Evolutionary conservation across 2,797 vertebrate species (phyloP), one percentile per base, ranked within the genome.

Genomic region (Acrossocheilus fasciatus): DNA sequence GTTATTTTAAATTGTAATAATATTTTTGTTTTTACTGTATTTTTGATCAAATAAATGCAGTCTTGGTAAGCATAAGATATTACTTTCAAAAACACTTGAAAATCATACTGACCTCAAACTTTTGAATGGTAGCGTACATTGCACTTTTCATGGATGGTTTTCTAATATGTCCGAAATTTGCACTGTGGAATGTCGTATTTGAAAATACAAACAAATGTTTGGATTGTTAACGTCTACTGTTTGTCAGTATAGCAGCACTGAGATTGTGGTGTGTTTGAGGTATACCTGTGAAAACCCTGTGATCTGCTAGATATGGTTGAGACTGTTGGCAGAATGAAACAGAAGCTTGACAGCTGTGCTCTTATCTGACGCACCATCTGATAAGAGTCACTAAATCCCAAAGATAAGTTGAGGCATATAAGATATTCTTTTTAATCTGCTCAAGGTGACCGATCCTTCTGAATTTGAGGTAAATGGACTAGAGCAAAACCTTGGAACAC

Each of bases 401-500:
- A 87, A 72, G 76, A 69, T 41, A 62, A 75, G 5, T 18, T 39
- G 57, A 82, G 70, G 68, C 23, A 34, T 39, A 11, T 5, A 47
- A 26, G 9, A 43, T 12, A 5, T 47, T 47, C 78, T 34, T 82
- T 72, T 73, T 12, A 81, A 82, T n/a, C 66, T 54, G 64, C 80
- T 75, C 2, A 78, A 80, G 23, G 76, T 36, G 26, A 82, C 43
- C 26, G 23, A 50, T 82, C 72, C 66, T 89, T 83, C 69, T 41
- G 9, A 85, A 86, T 86, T 70, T 62, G 79, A 80, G 86, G 86
- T 88, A n/a, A 82, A 91, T 95, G 93, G 93, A 95, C 95, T 95
- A 95, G 93, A 95, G 95, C 93, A 95, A 95, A 95, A 93, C 91
- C 91, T 93, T 93, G 87, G 82, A 89, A 88, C 73, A 88, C 80